A percentile compares a stretch with the other conserved stretches of the same genome.
Conservation (phyloP, 2,113 vertebrate species). For the Notarius lentiginosus region DNA sequence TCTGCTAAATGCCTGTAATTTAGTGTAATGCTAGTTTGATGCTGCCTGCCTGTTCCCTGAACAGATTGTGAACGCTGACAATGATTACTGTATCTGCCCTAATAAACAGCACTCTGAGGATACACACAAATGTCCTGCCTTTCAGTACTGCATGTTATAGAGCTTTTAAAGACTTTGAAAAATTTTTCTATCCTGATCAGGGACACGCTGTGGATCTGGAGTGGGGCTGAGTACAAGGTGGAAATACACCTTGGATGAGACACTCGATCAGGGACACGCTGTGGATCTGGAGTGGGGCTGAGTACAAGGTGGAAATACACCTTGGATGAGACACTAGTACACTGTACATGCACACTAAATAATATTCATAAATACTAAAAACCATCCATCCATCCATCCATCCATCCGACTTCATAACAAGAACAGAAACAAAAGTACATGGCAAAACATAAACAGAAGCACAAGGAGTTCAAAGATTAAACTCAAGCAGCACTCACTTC, state of each 20-base stretch:
- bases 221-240: background rate
- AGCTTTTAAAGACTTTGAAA: background rate
- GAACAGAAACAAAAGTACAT: background rate
- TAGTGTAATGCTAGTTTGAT: background rate
- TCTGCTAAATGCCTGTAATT: too few species aligned
- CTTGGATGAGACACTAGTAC: background rate
- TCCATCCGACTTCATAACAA: background rate
- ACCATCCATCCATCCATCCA: background rate
- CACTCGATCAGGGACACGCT: too few species aligned
- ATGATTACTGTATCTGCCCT: background rate
- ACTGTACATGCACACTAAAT: background rate
- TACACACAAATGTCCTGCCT: background rate
- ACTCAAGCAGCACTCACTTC: background rate
- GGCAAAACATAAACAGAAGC: background rate
- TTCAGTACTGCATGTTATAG: background rate
- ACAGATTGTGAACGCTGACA: background rate
- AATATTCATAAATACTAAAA: background rate
- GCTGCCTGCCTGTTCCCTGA: background rate
- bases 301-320: background rate
- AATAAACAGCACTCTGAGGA: background rate
- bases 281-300: background rate
- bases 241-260: background rate
- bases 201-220: background rate
- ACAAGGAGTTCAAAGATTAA: background rate
- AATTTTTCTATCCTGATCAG: background rate